Evolutionary conservation across 2,113 vertebrate species (phyloP).

Genomic region (Alethe castanea): DNA sequence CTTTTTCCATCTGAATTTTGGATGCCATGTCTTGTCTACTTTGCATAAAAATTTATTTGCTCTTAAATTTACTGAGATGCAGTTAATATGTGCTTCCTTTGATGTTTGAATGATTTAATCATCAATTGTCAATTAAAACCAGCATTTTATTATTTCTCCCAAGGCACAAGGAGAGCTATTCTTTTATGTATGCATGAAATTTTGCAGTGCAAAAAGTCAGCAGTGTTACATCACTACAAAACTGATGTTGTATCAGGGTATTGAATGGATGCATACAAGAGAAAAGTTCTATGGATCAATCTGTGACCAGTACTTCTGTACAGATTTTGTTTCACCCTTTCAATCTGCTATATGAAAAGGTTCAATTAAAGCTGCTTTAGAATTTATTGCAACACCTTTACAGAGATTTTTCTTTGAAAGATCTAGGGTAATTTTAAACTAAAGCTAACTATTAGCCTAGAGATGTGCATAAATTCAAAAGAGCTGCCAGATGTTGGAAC

Average conservation of each 20-base stretch:
- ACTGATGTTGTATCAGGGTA: neutral
- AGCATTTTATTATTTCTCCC: neutral
- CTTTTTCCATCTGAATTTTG: neutral
- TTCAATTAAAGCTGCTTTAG: neutral
- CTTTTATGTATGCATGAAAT: neutral
- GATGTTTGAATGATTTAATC: neutral
- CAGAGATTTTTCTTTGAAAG: neutral
- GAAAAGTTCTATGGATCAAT: neutral
- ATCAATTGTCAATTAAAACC: neutral
- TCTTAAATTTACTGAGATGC: neutral
- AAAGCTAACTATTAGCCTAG: neutral
- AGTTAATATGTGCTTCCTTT: neutral
- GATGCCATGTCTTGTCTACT: neutral
- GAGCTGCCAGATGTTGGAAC: neutral
- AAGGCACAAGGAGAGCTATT: neutral
- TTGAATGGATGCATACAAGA: neutral
- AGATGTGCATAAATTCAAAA: neutral
- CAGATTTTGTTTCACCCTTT: neutral
- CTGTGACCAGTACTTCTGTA: neutral
- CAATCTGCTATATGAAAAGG: neutral
- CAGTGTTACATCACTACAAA: neutral
- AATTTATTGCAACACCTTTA: neutral
- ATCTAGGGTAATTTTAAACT: neutral
- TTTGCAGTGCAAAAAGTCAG: neutral
- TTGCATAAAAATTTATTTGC: neutral